Evolutionary conservation across 2,113 vertebrate species (phyloP), one percentile per base, ranked within the genome.

Genomic region (Turnix velox): DNA sequence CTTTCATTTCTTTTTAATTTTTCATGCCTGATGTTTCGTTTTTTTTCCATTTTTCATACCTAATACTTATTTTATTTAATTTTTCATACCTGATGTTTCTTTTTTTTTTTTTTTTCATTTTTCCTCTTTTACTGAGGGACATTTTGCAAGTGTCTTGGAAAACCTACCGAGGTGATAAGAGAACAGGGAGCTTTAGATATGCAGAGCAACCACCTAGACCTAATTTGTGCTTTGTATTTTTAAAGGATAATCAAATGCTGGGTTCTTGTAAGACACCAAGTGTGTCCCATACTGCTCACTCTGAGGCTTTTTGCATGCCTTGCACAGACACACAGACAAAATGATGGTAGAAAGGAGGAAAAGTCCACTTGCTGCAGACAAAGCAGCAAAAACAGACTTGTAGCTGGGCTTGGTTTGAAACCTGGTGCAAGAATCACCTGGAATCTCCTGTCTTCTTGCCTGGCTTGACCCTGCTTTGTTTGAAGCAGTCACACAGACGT

Each of bases 251-350:
- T 97, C 97, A 80, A 97, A 98, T 33, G 97, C 97, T 16, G 98
- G 98, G 82, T 98, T 98, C 91, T 97, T 97, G 49, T 98, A 98
- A 71, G 98, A 97, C 68, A 98, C 96, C 31, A 98, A 90, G 71
- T 97, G 96, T 42, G 97, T 97, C 22, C 94, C 92, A 2, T 92
- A 94, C 31, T 95, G 92, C 72, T 96, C 97, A 19, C 24, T 65
- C 18, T 68, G 62, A 22, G 95, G 90, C 27, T 88, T 93, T 86
- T 76, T 96, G 61, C 66, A 58, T 13, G 91, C 94, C 74, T 95
- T 95, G 66, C 96, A 98, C 54, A 98, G 95, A n/a, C 96, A 97
- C 0, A 88, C 51, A 24, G 97, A 94, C 66, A 98, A 93, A 81
- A 97, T 39, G 13, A 96, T 48, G 6, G 96, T 97, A 77, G 93